Conservation (phyloP, 2,888 invertebrate genomes). For the Thecocarcelia acutangulata region DNA sequence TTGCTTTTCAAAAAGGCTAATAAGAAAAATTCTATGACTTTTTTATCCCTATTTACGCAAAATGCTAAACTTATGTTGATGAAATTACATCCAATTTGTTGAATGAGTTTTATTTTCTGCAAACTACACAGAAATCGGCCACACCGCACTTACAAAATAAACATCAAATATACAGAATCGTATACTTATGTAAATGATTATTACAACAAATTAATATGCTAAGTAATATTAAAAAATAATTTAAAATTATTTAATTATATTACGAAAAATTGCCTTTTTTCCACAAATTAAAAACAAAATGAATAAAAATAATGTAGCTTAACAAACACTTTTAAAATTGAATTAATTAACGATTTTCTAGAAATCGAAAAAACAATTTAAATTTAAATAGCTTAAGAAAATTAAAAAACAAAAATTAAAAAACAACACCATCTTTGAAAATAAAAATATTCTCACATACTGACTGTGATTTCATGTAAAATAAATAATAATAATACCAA, state of each 20-base stretch:
- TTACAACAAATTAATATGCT: too few species aligned
- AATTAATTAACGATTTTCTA: conserved; percentile 34
- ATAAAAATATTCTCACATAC: conserved; percentile 80
- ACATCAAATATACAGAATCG: too few species aligned
- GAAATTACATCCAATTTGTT: too few species aligned
- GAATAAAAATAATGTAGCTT: conserved; percentile 39
- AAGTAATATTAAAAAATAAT: conserved; percentile 17
- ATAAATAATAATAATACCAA: conserved; percentile 69
- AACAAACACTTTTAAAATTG: conserved; percentile 35
- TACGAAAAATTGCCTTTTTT: neutral
- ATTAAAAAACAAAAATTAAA: conserved; percentile 42
- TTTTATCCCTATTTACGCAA: too few species aligned
- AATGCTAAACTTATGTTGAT: too few species aligned
- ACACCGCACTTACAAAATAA: too few species aligned
- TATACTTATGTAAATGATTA: too few species aligned
- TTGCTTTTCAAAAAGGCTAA: too few species aligned
- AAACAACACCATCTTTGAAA: conserved; percentile 60
- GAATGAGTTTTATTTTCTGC: too few species aligned
- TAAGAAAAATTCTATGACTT: too few species aligned
- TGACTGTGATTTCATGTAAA: conserved; percentile 81
- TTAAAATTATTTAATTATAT: conserved; percentile 55
- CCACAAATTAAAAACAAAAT: neutral
- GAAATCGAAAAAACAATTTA: conserved; percentile 37
- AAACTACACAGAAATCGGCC: too few species aligned
- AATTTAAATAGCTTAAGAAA: conserved; percentile 46